These are phyloP conservation scores for Miichthys miiuy DNA, from an alignment of 2,797 vertebrate species.

Conservation along the genomic window DNA sequence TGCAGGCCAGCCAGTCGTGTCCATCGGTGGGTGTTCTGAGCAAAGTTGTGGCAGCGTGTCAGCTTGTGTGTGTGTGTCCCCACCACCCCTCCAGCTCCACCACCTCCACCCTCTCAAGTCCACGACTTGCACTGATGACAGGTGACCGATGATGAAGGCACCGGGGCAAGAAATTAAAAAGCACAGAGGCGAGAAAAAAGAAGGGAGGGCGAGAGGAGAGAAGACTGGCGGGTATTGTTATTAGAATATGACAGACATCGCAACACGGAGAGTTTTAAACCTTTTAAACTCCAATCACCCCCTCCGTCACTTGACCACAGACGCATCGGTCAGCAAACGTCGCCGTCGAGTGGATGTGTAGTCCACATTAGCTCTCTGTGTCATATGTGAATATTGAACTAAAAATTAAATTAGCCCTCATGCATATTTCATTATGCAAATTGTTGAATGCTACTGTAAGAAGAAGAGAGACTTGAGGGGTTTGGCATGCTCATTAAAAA, in stretches of 20 bases:
- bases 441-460: slow-evolving; percentile 66
- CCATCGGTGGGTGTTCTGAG: slow-evolving; percentile 49
- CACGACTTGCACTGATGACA: slow-evolving; percentile 74
- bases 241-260: slow-evolving; percentile 77
- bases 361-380: slow-evolving; percentile 40
- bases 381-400: slow-evolving; percentile 59
- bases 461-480: slow-evolving; percentile 67
- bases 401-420: slow-evolving; percentile 73
- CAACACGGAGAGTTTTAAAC: slow-evolving; percentile 60
- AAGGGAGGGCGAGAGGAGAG: slow-evolving; percentile 40
- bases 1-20: slow-evolving; percentile 38
- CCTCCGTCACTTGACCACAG: slow-evolving; percentile 32
- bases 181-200: slow-evolving; percentile 76
- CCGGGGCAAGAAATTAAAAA: slow-evolving; percentile 85
- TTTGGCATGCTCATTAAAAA: slow-evolving; percentile 77
- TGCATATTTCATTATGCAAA: slow-evolving; percentile 79
- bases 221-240: slow-evolving; percentile 74
- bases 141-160: slow-evolving; percentile 84
- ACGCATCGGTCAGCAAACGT: slow-evolving; percentile 17
- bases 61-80: slow-evolving; percentile 30
- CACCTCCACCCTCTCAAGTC: slow-evolving; percentile 24
- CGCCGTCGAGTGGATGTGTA: slow-evolving; percentile 7
- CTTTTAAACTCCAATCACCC: slow-evolving; percentile 51
- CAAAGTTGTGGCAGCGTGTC: slow-evolving; percentile 66
- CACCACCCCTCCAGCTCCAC: too few species aligned